These are phyloP conservation scores for Thunnus albacares DNA, from an alignment of 2,797 vertebrate genomes.

Conservation along the genomic window DNA sequence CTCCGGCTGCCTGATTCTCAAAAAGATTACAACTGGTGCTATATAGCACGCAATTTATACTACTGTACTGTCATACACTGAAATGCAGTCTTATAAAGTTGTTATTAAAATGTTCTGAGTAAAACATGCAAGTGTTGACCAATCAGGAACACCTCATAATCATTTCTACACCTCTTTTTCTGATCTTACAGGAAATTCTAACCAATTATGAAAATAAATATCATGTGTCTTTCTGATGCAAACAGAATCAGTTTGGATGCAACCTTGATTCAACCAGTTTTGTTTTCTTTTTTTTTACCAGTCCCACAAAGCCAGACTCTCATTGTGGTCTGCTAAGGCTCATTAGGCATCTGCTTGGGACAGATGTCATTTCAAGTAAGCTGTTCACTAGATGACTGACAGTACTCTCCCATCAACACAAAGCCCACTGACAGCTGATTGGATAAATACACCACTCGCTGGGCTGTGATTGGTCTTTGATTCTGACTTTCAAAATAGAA, in stretches of 20 bases:
- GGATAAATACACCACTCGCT: neutral
- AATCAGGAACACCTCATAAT: no score
- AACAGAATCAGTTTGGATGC: neutral
- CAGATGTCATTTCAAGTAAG: slow-evolving; percentile 64
- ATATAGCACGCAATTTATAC: neutral
- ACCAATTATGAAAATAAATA: neutral
- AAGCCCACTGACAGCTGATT: slow-evolving; percentile 4
- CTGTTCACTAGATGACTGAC: slow-evolving; percentile 37
- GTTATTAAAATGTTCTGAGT: neutral
- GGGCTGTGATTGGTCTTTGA: neutral
- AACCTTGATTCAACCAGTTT: neutral
- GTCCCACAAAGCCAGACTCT: slow-evolving; percentile 23
- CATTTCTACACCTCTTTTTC: no score
- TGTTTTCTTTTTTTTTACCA: neutral
- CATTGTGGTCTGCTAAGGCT: slow-evolving; percentile 44
- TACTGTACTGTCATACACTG: neutral
- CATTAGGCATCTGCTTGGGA: slow-evolving; percentile 55
- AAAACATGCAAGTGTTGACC: neutral
- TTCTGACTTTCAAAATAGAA: neutral
- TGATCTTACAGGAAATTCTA: neutral
- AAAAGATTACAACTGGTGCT: neutral
- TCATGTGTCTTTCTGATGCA: no score
- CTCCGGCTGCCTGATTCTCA: neutral
- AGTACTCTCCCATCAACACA: slow-evolving; percentile 11
- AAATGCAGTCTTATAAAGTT: neutral